Percentiles rank a stretch among this genome's conserved stretches.
Evolutionary conservation across 1,140 invertebrate species (phyloP).

Genomic region (Cepaea nemoralis): DNA sequence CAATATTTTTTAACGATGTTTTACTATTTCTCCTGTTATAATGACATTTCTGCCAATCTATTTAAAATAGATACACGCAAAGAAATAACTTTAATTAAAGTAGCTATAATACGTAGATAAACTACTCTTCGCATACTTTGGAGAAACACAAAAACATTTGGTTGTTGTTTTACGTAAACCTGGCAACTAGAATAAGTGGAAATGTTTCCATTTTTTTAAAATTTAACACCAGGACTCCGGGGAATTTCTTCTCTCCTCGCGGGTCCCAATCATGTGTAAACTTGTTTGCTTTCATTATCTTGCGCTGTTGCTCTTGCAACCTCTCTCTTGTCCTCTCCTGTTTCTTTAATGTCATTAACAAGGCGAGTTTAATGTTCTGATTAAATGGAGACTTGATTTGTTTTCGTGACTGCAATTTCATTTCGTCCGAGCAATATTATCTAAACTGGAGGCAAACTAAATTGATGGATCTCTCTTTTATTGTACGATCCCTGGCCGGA

Average conservation of each 20-base stretch:
- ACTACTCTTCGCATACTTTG: too few relatives aligned
- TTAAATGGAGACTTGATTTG: conserved; percentile 32
- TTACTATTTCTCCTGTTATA: too few relatives aligned
- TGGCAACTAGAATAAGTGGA: background rate
- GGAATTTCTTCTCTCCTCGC: background rate
- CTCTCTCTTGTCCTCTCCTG: background rate
- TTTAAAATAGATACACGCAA: too few relatives aligned
- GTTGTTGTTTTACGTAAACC: too few relatives aligned
- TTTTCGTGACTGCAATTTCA: conserved; percentile 33
- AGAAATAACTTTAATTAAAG: too few relatives aligned
- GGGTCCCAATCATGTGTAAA: background rate
- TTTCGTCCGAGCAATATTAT: conserved; percentile 28
- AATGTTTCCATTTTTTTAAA: background rate
- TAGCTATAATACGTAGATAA: too few relatives aligned
- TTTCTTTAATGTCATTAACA: conserved; percentile 37
- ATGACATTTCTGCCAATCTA: too few relatives aligned
- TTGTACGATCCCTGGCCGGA: background rate
- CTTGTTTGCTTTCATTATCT: conserved; percentile 27
- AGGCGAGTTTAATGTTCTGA: conserved; percentile 19
- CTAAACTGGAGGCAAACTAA: background rate
- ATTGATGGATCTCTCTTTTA: conserved; percentile 29
- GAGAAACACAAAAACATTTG: too few relatives aligned
- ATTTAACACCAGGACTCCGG: background rate
- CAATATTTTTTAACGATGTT: too few relatives aligned
- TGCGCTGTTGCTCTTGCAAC: background rate